A percentile compares a stretch with the other conserved stretches of the same genome.
Evolutionary conservation across 2,113 vertebrate species (phyloP).

Genomic region (Cryptotis parvus): DNA sequence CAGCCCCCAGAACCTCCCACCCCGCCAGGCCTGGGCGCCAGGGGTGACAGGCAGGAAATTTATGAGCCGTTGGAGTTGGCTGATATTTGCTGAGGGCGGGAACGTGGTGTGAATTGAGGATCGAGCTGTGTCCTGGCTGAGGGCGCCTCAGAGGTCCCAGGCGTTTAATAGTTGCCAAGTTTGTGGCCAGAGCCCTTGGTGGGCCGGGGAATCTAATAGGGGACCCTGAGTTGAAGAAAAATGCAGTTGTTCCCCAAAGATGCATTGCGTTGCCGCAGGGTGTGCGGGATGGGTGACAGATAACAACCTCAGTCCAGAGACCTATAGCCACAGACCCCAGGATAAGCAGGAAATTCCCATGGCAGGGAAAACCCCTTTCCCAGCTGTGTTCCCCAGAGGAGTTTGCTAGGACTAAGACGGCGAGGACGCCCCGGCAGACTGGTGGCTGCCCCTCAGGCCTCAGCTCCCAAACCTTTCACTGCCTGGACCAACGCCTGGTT

Average conservation of each 20-base stretch:
- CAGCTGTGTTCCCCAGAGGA: neutral
- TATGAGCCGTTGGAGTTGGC: slow-evolving; percentile 65
- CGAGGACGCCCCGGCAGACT: fast-evolving
- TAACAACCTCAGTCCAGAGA: neutral
- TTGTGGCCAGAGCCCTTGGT: neutral
- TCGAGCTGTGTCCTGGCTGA: slow-evolving; percentile 5
- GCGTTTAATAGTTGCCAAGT: neutral
- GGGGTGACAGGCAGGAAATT: slow-evolving; percentile 64
- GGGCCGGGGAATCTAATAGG: neutral
- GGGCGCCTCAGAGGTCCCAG: slow-evolving; percentile 1
- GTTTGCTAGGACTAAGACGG: neutral
- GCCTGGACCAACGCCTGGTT: neutral
- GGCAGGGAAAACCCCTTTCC: neutral
- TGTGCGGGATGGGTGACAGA: neutral
- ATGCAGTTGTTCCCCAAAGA: neutral
- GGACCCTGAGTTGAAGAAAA: neutral
- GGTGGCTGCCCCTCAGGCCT: neutral
- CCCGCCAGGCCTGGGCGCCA: slow-evolving; percentile 52
- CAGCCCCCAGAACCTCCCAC: neutral
- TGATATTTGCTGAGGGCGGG: neutral
- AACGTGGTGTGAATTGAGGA: slow-evolving; percentile 28
- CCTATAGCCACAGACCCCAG: neutral
- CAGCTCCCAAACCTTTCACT: neutral
- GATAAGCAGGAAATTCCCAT: neutral
- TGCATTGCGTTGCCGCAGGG: neutral